Conservation (phyloP, 2,888 invertebrate genomes). For the Aporophyla nigra region DNA sequence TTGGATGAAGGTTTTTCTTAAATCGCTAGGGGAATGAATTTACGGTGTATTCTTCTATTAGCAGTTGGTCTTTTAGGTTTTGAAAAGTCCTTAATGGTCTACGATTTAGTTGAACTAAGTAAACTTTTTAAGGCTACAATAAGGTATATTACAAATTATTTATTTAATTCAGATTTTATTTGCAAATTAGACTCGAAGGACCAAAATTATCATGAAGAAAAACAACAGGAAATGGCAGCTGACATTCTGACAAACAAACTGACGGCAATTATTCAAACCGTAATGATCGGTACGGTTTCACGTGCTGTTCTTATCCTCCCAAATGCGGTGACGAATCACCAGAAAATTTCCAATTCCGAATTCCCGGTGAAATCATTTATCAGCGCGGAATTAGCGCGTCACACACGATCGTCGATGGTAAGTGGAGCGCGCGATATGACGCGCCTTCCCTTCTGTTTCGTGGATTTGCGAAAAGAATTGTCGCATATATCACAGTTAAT, state of each 20-base stretch:
- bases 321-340: conserved; percentile 74
- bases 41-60: conserved; percentile 45
- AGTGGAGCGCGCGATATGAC: conserved; percentile 85
- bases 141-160: too few species aligned
- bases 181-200: background rate
- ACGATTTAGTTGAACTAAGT: background rate
- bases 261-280: conserved; percentile 40
- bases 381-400: conserved; percentile 86
- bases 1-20: conserved; percentile 86
- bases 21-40: conserved; percentile 74
- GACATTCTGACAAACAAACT: conserved; percentile 45
- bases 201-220: conserved; percentile 1
- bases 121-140: background rate
- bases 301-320: conserved; percentile 52
- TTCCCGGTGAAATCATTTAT: conserved; percentile 85
- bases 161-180: too few species aligned
- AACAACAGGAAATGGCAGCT: conserved; percentile 47
- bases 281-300: conserved; percentile 41
- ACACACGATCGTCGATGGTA: conserved; percentile 82
- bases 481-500: conserved; percentile 90
- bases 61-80: background rate
- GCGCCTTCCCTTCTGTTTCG: conserved; percentile 85
- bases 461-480: conserved; percentile 89
- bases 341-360: conserved; percentile 78
- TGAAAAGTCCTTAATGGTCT: background rate